Percentiles rank a stretch among this genome's conserved stretches.
These are phyloP conservation scores for Calameuta idolon DNA, from an alignment of 2,888 invertebrate genomes.

Conservation along the genomic window DNA sequence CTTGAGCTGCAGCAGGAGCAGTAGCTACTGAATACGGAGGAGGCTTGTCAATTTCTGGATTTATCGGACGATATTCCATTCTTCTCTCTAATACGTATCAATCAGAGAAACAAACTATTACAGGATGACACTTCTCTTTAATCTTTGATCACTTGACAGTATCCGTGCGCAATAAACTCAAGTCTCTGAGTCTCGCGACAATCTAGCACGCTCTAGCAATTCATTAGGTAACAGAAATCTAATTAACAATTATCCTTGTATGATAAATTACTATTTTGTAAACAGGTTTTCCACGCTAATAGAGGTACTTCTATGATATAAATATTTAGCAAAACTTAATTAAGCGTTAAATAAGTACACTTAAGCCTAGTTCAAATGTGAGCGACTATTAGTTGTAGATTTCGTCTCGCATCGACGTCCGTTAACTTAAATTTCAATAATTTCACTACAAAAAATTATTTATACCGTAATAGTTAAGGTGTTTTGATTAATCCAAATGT, in stretches of 20 bases:
- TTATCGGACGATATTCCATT: slow-evolving; percentile 49
- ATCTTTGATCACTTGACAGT: neutral
- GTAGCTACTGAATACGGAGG: slow-evolving; percentile 47
- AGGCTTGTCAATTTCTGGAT: slow-evolving; percentile 41
- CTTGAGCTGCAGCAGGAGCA: slow-evolving; percentile 28
- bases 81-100: neutral
- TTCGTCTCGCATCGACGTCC: neutral
- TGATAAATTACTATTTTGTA: neutral
- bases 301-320: neutral
- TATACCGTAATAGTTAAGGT: neutral
- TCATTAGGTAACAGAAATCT: neutral
- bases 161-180: neutral
- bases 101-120: neutral
- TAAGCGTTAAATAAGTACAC: neutral
- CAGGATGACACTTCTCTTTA: neutral
- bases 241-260: neutral
- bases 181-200: neutral
- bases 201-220: neutral
- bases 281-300: neutral
- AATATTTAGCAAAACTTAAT: neutral
- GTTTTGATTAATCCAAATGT: neutral
- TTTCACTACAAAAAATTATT: neutral
- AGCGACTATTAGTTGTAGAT: neutral
- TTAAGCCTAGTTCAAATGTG: neutral
- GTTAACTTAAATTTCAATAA: neutral